Percentiles rank a stretch among this genome's conserved stretches.
Evolutionary conservation across 2,888 invertebrate genomes (phyloP).

Genomic region (Cheilosia vernalis): DNA sequence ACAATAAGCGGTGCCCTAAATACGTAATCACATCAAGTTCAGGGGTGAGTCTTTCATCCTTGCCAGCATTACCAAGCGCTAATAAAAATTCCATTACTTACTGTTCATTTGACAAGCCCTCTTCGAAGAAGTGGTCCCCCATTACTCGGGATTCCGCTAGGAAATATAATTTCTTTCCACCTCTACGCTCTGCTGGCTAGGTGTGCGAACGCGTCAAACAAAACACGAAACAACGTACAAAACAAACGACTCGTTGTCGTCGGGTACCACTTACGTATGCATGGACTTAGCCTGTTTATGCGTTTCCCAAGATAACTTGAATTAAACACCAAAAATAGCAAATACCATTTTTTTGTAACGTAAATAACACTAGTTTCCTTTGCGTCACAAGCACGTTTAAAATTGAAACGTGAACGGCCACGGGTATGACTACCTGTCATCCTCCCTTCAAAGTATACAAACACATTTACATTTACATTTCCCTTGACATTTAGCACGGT

Average conservation of each 20-base stretch:
- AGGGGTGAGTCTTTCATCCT: conserved; percentile 8
- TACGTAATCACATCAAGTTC: conserved; percentile 13
- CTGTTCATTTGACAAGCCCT: conserved; percentile 53
- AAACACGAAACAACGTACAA: not conserved
- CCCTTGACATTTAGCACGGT: conserved; percentile 48
- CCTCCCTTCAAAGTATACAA: conserved; percentile 25
- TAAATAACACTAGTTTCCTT: not conserved
- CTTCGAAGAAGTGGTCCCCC: conserved; percentile 9
- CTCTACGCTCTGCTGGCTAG: conserved; percentile 29
- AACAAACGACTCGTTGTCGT: not conserved
- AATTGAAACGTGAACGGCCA: not conserved
- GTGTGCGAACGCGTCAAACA: conserved; percentile 3
- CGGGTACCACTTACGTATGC: conserved; percentile 20
- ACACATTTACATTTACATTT: conserved; percentile 63
- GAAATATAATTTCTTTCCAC: conserved; percentile 42
- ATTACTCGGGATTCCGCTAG: conserved; percentile 3
- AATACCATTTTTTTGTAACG: not conserved
- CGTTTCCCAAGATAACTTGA: conserved; percentile 18
- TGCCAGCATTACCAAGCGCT: conserved; percentile 18
- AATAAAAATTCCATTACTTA: conserved; percentile 44
- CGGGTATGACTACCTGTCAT: conserved; percentile 1
- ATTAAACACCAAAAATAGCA: conserved; percentile 20
- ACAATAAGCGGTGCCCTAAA: not conserved
- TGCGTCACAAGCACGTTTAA: conserved; percentile 19
- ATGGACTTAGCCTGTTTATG: not conserved